Base-by-base conservation (phyloP, 2,888 invertebrate species). In the Endomychus coccineus region DNA sequence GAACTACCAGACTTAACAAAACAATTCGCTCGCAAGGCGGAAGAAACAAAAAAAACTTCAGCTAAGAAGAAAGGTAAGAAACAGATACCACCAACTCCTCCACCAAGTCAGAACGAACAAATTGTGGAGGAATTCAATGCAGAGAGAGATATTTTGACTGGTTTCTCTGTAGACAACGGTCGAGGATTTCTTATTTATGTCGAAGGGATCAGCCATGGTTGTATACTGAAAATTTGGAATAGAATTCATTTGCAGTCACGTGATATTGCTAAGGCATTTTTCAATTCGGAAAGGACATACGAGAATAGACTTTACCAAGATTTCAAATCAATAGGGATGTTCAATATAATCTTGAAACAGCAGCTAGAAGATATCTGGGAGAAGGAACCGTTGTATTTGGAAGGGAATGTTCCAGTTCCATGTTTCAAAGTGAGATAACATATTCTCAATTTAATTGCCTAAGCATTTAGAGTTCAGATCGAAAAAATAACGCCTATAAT, bases 201-300 rank as follows among this genome's bases (percentile, higher is more conserved):
- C 3, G 58, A 58, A 43, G 58, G 58, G 4, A 22, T 40, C 2
- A 43, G 50, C 0, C 36, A 46, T 16, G 56, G 58, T 4, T 50
- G 40, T 33, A 55, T 58, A 30, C 39, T 56, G 19, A 46, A 42
- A 19, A 16, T 56, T 7, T 48, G 48, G 44, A 49, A 53, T 40
- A 31, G 45, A 17, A 31, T 56, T 12, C 44, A 50, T 15, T 28
- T 25, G 3, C 27, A 33, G 5, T 39, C 34, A 14, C 16, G 27
- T 3, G 12, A 46, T 9, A 35, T 42, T 3, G 49, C 49, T 3
- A 56, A 51, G 39, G 38, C 57, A 6, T 59, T 55, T 35, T 59
- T 54, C 28, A 61, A 61, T 36, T 58, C 55, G 3, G 56, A 60
- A 30, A 49, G 43, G 30, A 46, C 54, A 16, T 63, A 55, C 40